Percentiles rank a stretch among this genome's conserved stretches.
phyloP scores from a whole-genome alignment of 2,113 vertebrate species.

The Carassius auratus region DNA sequence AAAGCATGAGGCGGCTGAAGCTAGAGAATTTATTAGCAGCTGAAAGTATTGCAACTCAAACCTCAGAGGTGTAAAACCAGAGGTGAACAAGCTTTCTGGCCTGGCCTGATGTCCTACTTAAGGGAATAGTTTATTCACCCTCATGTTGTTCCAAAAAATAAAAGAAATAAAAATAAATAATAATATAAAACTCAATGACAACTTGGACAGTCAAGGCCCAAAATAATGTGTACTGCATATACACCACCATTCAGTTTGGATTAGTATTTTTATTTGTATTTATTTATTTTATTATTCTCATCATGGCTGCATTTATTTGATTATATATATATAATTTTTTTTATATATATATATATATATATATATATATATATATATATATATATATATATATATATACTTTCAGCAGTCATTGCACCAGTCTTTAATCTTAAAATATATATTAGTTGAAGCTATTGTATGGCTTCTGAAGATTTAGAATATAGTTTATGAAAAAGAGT shows the following conservation, averaged over 20 bases:
- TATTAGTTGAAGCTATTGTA: background rate
- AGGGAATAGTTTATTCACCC: conserved; percentile 26
- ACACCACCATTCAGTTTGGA: background rate
- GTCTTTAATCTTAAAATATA: too few species aligned
- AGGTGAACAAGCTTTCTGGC: conserved; percentile 44
- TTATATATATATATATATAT: too few species aligned
- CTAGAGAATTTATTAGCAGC: conserved; percentile 42
- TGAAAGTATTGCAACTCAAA: conserved; percentile 28
- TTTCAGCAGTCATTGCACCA: too few species aligned
- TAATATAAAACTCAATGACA: background rate
- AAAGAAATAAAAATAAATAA: too few species aligned
- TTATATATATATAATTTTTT: too few species aligned
- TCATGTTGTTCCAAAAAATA: background rate
- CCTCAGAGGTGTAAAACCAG: background rate
- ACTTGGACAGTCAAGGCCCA: background rate
- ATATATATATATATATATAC: too few species aligned
- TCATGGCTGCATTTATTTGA: too few species aligned
- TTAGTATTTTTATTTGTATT: too few species aligned
- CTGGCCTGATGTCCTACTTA: conserved; percentile 50
- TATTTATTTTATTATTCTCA: too few species aligned
- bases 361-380: too few species aligned
- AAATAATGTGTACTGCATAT: background rate
- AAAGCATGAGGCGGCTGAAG: conserved; percentile 33
- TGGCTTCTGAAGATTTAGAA: background rate
- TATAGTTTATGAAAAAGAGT: background rate